These are phyloP conservation scores for Hyles vespertilio DNA, from an alignment of 1,140 invertebrate genomes.

Conservation along the genomic window DNA sequence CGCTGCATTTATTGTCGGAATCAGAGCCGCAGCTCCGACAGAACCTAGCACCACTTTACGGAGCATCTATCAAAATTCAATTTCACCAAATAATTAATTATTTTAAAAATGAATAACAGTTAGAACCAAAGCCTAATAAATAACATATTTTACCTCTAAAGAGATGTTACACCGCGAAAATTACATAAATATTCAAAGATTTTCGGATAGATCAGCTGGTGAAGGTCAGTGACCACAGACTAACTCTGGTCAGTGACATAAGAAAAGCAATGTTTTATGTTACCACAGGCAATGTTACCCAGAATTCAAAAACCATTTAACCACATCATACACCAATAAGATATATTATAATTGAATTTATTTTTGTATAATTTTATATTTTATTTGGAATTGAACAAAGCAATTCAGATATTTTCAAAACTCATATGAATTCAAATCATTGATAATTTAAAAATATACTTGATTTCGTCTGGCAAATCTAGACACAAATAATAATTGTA, in stretches of 20 bases:
- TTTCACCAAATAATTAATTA: too few species aligned
- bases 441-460: too few species aligned
- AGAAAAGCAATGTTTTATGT: conserved; percentile 11
- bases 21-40: conserved; percentile 39
- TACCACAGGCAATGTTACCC: conserved; percentile 20
- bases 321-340: too few species aligned
- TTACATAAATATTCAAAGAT: conserved; percentile 51
- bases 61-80: conserved; percentile 47
- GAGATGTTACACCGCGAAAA: conserved; percentile 33
- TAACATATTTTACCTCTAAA: conserved; percentile 29
- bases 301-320: neutral
- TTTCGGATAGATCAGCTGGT: conserved; percentile 42
- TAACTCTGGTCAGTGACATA: conserved; percentile 22
- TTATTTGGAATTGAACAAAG: too few species aligned
- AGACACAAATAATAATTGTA: too few species aligned
- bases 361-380: too few species aligned
- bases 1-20: conserved; percentile 56
- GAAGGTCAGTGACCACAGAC: conserved; percentile 19
- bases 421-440: too few species aligned
- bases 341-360: too few species aligned
- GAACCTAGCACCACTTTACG: conserved; percentile 63
- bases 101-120: too few species aligned
- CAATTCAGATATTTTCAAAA: too few species aligned
- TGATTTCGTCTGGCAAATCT: too few species aligned
- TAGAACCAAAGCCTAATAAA: neutral